Evolutionary conservation across 2,888 invertebrate genomes (phyloP), one percentile per base, ranked within the genome.

Genomic region (Cryptosula pallasiana): DNA sequence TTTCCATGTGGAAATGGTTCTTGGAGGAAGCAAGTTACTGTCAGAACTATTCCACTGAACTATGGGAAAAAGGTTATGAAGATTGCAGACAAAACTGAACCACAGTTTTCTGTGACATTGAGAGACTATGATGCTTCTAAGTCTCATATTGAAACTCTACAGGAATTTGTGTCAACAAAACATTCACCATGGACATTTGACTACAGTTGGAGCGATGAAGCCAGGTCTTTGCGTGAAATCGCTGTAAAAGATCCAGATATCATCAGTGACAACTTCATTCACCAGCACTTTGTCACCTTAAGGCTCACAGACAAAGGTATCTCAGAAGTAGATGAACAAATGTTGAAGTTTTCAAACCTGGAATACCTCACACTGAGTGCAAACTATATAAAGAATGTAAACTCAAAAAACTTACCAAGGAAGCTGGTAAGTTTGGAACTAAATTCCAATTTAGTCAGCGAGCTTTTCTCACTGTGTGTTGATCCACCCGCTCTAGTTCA

Each of bases 161-260:
- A 54, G 25, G 70, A 70, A 23, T 70, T 54, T 29, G 70, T 70
- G 23, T 76, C 73, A 9, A 78, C 79, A 0, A 78, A 79, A 35
- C 76, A 75, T 34, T 84, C 84, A 0, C 84, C 83, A 5, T 84
- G 83, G 83, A 78, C 81, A 71, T 75, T 81, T 35, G 83, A 84
- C 73, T 83, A 81, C 76, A 81, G 81, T 75, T 84, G 84, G 83
- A 82, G 82, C 70, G 75, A 79, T 55, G 84, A 84, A 73, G 83
- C 83, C 2, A 77, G 78, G 55, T 72, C 77, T 29, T 75, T 84
- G 69, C 73, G 83, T 69, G 81, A 83, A 73, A 78, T 82, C 29
- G 80, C 84, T 35, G 82, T 83, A n/a, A 79, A 79, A 70, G 80
- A 82, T 25, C 84, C 84, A 57, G 81, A 81, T 81, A 77, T 82